Conservation (phyloP, 2,113 vertebrate species). For the Phalacrocorax carbo region DNA sequence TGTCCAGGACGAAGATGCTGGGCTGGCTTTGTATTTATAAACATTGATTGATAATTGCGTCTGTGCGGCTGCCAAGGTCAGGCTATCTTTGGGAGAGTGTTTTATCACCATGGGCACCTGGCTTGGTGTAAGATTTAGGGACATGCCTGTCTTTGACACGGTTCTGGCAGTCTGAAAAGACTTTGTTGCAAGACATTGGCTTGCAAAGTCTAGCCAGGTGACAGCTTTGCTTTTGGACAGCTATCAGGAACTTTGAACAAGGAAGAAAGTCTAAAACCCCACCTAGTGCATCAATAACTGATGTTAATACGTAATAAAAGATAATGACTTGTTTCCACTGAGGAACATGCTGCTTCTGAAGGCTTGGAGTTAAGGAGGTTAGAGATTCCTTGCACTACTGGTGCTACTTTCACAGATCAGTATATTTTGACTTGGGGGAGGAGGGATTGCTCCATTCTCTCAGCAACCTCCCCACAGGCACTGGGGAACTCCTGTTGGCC, state of each 20-base stretch:
- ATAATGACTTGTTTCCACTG: not conserved
- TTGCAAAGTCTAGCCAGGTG: not conserved
- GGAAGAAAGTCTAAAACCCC: not conserved
- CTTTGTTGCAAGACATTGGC: not conserved
- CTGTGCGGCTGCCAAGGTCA: conserved; percentile 30
- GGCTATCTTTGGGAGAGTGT: conserved; percentile 39
- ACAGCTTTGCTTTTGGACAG: not conserved
- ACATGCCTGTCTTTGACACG: not conserved
- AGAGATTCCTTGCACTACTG: not conserved
- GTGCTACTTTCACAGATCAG: not conserved
- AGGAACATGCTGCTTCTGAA: not conserved
- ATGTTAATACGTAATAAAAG: not conserved
- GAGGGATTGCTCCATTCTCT: not conserved
- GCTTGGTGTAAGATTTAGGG: conserved; percentile 50
- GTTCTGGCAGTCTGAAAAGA: conserved; percentile 25
- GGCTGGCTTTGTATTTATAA: not conserved
- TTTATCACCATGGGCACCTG: conserved; percentile 50
- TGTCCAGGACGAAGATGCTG: not conserved
- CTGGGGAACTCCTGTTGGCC: not conserved
- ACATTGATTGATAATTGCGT: conserved; percentile 57
- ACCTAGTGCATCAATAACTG: not conserved
- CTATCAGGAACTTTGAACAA: not conserved
- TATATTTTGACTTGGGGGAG: not conserved
- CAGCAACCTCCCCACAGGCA: not conserved
- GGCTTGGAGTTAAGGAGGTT: not conserved